Base-by-base conservation (phyloP, 2,888 invertebrate species). In the Endotricha flammealis region DNA sequence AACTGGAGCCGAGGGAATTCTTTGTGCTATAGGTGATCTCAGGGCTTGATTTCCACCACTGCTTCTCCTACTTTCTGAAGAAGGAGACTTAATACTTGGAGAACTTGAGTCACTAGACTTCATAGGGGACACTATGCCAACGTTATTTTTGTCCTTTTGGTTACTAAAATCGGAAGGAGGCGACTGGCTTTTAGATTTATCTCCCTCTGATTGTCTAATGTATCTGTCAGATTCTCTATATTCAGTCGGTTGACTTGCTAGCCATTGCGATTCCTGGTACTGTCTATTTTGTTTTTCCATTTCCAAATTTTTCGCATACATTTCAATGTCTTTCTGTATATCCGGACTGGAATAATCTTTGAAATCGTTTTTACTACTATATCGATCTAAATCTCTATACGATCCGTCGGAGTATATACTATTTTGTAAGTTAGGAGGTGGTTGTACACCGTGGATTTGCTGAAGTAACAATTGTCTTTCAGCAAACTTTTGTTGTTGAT, bases 1-100 rank as follows among this genome's bases (percentile, higher is more conserved):
- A 5, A 97, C 95, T 4, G 94, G 93, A 1, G 96, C 94, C 27
- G 94, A 91, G n/a, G 91, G 89, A 39, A 93, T 92, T 44, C 97
- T 88, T 72, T 95, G 95, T 3, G 96, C 95, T 27, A 93, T 88
- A 0, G 96, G 96, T 4, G 95, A 94, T 41, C 93, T 89, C 28
- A 95, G 66, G 9, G 92, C 92, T 57, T 91, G 91, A 13, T 83
- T 86, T 0, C 88, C 89, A 41, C 86, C 77, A 38, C 82, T 86
- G 46, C 87, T 87, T 42, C 86, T 69, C 12, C 87, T 64, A 49
- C 87, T 79, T n/a, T 87, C 87, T 4, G 80, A 78, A 13, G 86
- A 86, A 1, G 87, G 87, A 16, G 87, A 87, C 49, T 85, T 87
- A 1, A 85, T 67, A 46, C 87, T 87, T 2, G 86, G 79, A 28